Base-by-base conservation (phyloP, 2,888 invertebrate genomes). In the Rhimphoctona megacephalus region DNA sequence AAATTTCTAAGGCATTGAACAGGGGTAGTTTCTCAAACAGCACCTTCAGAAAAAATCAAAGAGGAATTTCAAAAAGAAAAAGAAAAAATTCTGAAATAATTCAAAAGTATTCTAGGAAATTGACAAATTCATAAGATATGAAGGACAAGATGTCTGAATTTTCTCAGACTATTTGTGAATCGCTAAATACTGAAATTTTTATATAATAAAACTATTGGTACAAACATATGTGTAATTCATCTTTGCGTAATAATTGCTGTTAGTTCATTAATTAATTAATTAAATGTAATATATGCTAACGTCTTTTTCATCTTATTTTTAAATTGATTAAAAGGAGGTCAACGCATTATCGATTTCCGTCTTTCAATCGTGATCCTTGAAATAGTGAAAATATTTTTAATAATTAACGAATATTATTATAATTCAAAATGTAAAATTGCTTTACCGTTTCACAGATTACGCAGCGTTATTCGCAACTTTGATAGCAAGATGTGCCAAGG, bases 401-500 rank as follows among this genome's bases (percentile, higher is more conserved):
- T 17, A 14, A 61, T 61, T 17, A 1, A 17, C 5, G 6, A 7
- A 30, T 30, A 36, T 8, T n/a, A 4, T 5, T 67, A n/a, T 9
- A 36, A 22, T 67, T 67, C 39, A 11, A 67, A 39, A n/a, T n/a
- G 11, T 22, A 19, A 9, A 14, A 67, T 36, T 36, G 9, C n/a
- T 11, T n/a, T 17, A 19, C 17, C 22, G 6, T 61, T 77, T 22
- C 33, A 69, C 90, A 95, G 98, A 99, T 94, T 98, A 98, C 94
- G 98, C 99, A 0, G 96, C 97, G 89, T 95, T 99, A 43, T 99
- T 99, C 94, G 99, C 99, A 0, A 97, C 98, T 3, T 94, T 99
- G 84, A 99, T 99, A 91, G 98, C 99, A 0, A 96, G 99, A 85
- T 99, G 99, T 94, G 99, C 99, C 0, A 99, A 99, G 94, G 99